Percentiles rank a stretch among this genome's conserved stretches.
Evolutionary conservation across 2,888 invertebrate species (phyloP).

Genomic region (Lacanobia wlatinum): DNA sequence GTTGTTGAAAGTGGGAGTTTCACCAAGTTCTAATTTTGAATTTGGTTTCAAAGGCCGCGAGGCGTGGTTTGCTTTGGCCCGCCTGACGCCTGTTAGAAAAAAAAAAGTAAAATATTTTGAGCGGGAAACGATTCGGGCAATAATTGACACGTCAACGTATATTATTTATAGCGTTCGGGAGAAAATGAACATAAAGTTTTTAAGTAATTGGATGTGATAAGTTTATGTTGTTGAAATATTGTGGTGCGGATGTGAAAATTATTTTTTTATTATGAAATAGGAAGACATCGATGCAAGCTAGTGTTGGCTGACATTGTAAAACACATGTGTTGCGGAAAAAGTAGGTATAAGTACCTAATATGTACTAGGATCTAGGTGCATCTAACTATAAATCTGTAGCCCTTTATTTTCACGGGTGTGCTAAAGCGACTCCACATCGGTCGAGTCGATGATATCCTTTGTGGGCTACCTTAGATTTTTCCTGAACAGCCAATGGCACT

Average conservation of each 20-base stretch:
- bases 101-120: constrained; percentile 72
- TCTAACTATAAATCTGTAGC: too few relatives aligned
- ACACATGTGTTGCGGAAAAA: background rate
- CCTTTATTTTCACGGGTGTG: too few relatives aligned
- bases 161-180: constrained; percentile 86
- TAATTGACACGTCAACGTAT: constrained; percentile 88
- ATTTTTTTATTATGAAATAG: constrained; percentile 71
- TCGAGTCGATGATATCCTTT: too few relatives aligned
- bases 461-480: too few relatives aligned
- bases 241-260: constrained; percentile 77
- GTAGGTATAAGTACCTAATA: background rate
- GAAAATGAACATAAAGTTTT: constrained; percentile 86
- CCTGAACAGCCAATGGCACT: too few relatives aligned
- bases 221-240: constrained; percentile 79
- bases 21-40: constrained; percentile 73
- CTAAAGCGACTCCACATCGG: too few relatives aligned
- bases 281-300: constrained; percentile 42
- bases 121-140: constrained; percentile 83
- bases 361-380: too few relatives aligned
- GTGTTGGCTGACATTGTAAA: background rate
- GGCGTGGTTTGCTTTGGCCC: constrained; percentile 81
- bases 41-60: constrained; percentile 67
- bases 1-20: constrained; percentile 72
- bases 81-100: constrained; percentile 69
- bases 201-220: constrained; percentile 88